Evolutionary conservation across 2,113 vertebrate genomes (phyloP).

Genomic region (Mormyrus iriodes): DNA sequence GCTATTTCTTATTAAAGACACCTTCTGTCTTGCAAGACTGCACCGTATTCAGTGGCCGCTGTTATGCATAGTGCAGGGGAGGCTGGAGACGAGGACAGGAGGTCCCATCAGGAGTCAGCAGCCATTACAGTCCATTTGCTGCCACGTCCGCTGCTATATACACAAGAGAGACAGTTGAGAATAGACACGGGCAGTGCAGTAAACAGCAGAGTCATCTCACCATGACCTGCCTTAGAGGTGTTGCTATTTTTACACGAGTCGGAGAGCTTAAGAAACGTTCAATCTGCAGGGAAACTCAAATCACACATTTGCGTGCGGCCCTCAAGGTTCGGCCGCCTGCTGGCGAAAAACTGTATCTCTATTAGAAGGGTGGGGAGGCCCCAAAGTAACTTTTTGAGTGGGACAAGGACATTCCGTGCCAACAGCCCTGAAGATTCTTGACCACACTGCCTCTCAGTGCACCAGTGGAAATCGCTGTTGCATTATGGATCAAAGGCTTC

Average conservation of each 20-base stretch:
- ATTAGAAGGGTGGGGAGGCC: background rate
- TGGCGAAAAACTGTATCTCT: background rate
- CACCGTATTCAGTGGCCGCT: background rate
- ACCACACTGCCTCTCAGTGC: background rate
- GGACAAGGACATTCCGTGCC: background rate
- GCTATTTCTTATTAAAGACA: background rate
- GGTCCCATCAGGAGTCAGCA: background rate
- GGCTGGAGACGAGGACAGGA: background rate
- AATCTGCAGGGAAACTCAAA: background rate
- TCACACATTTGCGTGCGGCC: background rate
- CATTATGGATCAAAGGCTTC: background rate
- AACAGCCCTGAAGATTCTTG: background rate
- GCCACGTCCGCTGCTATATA: background rate
- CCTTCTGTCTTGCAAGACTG: background rate
- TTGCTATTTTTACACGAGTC: background rate
- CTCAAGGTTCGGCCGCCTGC: background rate
- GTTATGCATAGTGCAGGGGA: background rate
- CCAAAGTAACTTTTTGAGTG: background rate
- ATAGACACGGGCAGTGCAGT: background rate
- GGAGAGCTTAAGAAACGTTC: background rate
- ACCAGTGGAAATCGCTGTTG: background rate
- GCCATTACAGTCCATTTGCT: background rate
- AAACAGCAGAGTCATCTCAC: background rate
- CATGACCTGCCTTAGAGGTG: background rate
- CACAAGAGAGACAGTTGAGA: background rate